A percentile compares a stretch with the other conserved stretches of the same genome.
Conservation (phyloP, 2,113 vertebrate species). For the Hippotragus niger region DNA sequence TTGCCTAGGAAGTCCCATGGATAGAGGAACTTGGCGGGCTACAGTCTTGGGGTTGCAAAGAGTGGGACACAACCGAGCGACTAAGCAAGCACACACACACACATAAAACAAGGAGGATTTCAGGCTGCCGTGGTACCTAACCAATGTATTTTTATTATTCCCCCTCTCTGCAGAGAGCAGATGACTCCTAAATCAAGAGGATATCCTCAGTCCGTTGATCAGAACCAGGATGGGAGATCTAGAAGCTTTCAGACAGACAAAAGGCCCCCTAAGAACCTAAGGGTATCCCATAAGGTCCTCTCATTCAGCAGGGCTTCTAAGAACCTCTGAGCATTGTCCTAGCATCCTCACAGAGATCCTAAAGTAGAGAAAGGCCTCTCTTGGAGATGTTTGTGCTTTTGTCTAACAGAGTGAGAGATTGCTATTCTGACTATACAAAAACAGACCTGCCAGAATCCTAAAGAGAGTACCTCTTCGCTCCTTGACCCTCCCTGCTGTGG, state of each 20-base stretch:
- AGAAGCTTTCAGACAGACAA: not conserved
- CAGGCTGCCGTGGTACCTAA: not conserved
- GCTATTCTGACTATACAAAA: not conserved
- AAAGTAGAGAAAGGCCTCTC: not conserved
- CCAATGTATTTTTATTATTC: not conserved
- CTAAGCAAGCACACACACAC: not conserved
- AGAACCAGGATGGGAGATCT: not conserved
- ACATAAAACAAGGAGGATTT: not conserved
- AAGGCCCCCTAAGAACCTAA: not conserved
- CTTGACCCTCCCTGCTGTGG: not conserved
- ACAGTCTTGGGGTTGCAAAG: not conserved
- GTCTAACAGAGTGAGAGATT: not conserved
- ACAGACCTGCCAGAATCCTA: not conserved
- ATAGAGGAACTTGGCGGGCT: not conserved
- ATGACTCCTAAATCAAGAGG: not conserved
- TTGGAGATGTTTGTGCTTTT: not conserved
- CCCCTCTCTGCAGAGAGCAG: not conserved
- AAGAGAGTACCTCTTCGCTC: not conserved
- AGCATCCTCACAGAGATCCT: not conserved
- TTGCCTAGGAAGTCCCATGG: not conserved
- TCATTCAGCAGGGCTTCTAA: not conserved
- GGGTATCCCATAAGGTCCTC: not conserved
- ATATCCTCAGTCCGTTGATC: not conserved
- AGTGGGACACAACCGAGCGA: not conserved
- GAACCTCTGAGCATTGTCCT: not conserved